Evolutionary conservation across 2,888 invertebrate genomes (phyloP), one percentile per base, ranked within the genome.

Genomic region (Platypus cylindrus): DNA sequence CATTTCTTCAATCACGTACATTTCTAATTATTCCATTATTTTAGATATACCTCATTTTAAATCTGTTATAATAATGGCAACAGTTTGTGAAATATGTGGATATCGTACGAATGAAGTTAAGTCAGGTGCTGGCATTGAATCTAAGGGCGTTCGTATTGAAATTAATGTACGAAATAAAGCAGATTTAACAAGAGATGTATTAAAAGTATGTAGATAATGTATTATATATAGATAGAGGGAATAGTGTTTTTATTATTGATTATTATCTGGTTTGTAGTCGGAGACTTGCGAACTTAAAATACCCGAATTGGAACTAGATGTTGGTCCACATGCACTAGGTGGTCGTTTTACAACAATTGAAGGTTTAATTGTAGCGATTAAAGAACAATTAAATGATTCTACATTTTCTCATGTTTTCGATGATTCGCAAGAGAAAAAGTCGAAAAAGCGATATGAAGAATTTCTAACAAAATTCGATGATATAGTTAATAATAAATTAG

Each of bases 51-150:
- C 98, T 0, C 81, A 91, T 59, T 99, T 98, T 62, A 97, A 98
- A 62, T 87, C 97, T 58, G 90, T 93, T 0, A 79, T 98, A 0
- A 90, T 99, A 39, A 98, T 98, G 97, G 91, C 95, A 1, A 93
- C 93, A 0, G 70, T 65, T 0, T 99, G 98, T 59, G 93, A 94
- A 11, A 56, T 58, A 0, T 98, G 98, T 61, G 97, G 97, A 0
- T 73, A 77, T 52, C 75, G 83, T 48, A 91, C 94, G 2, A 97
- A 90, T 56, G 98, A 98, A 68, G 93, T 98, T 0, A 95, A 97
- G 60, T 83, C 90, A 0, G 91, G 91, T 0, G 72, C 83, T 12
- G 94, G 94, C 0, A 77, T 95, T 20, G 90, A 89, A 57, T 70
- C 77, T 0, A 67, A 73, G 45, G 95, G 94, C 0, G 68, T 80